Percentiles rank a stretch among this genome's conserved stretches.
These are phyloP conservation scores for Eupithecia centaureata DNA, from an alignment of 2,888 invertebrate genomes.

Conservation along the genomic window DNA sequence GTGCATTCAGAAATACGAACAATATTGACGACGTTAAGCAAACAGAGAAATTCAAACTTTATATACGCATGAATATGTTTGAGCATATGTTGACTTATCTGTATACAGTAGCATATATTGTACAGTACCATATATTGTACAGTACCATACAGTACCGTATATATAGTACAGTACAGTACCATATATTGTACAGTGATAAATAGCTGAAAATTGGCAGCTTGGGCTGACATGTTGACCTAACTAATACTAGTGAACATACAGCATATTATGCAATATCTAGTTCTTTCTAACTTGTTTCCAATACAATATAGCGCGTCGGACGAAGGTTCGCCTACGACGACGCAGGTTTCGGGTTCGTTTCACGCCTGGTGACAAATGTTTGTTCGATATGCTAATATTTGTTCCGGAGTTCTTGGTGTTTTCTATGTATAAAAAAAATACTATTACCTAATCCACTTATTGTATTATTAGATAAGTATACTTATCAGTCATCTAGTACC, in stretches of 20 bases:
- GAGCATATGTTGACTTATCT: conserved; percentile 1
- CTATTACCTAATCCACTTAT: too few species aligned
- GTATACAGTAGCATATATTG: too few species aligned
- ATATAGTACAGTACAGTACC: background rate
- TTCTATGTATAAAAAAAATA: too few species aligned
- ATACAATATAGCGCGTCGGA: too few species aligned
- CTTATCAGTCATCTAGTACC: too few species aligned
- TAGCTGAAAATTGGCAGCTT: conserved; percentile 10
- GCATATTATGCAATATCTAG: background rate
- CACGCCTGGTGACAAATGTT: too few species aligned
- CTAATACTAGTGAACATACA: background rate
- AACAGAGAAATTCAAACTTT: conserved; percentile 37
- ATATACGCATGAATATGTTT: conserved; percentile 29
- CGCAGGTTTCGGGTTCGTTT: too few species aligned
- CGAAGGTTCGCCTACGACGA: too few species aligned
- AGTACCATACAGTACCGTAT: background rate
- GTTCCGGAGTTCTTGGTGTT: too few species aligned
- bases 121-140: conserved; percentile 6
- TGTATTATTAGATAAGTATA: too few species aligned
- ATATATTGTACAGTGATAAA: conserved; percentile 14
- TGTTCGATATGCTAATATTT: too few species aligned
- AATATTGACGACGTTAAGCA: conserved; percentile 36
- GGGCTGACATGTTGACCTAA: background rate
- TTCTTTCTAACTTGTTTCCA: background rate
- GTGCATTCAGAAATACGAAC: conserved; percentile 35